phyloP scores from a whole-genome alignment of 2,888 invertebrate species.

The Subacronicta megacephala region DNA sequence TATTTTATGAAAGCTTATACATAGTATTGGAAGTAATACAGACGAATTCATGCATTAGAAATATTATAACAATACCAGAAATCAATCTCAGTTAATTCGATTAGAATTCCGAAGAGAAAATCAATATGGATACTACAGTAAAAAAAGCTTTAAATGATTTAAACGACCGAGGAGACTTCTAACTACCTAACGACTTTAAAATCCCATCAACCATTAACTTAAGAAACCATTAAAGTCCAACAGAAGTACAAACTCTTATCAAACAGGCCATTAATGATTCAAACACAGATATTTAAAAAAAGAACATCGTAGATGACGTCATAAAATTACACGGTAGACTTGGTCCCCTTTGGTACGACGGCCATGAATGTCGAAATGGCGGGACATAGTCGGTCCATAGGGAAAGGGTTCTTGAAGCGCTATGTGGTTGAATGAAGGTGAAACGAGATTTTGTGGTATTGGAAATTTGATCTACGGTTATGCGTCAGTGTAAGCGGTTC shows the following conservation, averaged over 20 bases:
- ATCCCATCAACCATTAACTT: constrained; percentile 8
- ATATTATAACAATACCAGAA: too few relatives aligned
- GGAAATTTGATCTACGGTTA: constrained; percentile 9
- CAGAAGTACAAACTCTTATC: constrained; percentile 29
- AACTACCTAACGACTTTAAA: constrained; percentile 23
- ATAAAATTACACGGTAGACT: constrained; percentile 53
- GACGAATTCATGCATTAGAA: too few relatives aligned
- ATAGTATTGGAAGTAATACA: too few relatives aligned
- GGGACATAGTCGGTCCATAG: constrained; percentile 30
- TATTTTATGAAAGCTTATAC: too few relatives aligned
- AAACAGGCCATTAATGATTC: constrained; percentile 40
- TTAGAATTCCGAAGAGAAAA: constrained; percentile 29
- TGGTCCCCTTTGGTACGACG: constrained; percentile 46
- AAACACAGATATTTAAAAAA: constrained; percentile 49
- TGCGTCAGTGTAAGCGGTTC: too few relatives aligned
- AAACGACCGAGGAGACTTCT: constrained; percentile 23
- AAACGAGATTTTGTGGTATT: constrained; percentile 19
- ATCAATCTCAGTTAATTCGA: constrained; percentile 7
- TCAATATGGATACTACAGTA: constrained; percentile 14
- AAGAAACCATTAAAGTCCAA: constrained; percentile 22
- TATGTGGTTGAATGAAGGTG: constrained; percentile 15
- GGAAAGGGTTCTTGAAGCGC: constrained; percentile 26
- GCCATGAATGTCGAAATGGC: constrained; percentile 43
- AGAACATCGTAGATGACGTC: constrained; percentile 40
- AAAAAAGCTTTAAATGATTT: constrained; percentile 17